A percentile compares a stretch with the other conserved stretches of the same genome.
Evolutionary conservation across 2,113 vertebrate species (phyloP).

Genomic region (Coracopsis vasa): DNA sequence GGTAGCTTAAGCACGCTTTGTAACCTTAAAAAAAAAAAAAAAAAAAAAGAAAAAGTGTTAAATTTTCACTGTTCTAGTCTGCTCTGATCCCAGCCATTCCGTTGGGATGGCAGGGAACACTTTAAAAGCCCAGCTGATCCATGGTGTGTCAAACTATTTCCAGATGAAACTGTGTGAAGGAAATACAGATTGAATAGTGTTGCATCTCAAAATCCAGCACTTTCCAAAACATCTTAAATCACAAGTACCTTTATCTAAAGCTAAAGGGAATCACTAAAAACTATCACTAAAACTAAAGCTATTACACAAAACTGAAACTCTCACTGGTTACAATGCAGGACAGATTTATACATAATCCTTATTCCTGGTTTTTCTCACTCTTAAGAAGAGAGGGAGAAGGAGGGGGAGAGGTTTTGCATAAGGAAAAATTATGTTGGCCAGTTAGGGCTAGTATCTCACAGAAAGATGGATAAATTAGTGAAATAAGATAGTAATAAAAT

Average conservation of each 20-base stretch:
- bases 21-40: no score
- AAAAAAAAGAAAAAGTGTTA: no score
- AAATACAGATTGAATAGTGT: not conserved
- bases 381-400: not conserved
- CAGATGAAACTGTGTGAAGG: not conserved
- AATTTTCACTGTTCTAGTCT: not conserved
- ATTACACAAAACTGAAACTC: not conserved
- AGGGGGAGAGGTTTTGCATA: not conserved
- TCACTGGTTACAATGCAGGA: not conserved
- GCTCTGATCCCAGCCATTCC: not conserved
- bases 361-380: not conserved
- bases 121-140: not conserved
- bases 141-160: not conserved
- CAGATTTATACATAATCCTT: not conserved
- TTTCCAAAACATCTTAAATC: not conserved
- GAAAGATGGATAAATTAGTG: not conserved
- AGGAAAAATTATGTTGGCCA: not conserved
- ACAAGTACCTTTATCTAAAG: not conserved
- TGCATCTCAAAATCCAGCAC: not conserved
- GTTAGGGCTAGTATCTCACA: not conserved
- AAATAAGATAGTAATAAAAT: not conserved
- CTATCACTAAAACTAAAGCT: not conserved
- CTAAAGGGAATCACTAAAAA: not conserved
- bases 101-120: not conserved
- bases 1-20: no score